These are phyloP conservation scores for Notothenia rossii DNA, from an alignment of 2,113 vertebrate genomes.

Conservation along the genomic window DNA sequence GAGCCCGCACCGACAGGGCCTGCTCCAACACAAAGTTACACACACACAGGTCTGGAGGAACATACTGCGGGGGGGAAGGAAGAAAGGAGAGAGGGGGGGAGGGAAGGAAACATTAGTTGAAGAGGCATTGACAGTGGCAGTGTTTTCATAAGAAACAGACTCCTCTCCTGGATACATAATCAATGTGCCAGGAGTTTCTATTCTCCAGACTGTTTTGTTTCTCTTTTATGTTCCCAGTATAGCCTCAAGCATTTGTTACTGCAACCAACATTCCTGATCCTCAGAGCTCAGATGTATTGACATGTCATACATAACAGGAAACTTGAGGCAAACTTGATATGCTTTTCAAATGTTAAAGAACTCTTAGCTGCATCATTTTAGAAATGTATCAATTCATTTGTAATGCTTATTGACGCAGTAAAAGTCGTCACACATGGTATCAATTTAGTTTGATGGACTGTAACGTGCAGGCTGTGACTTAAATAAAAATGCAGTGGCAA, in stretches of 20 bases:
- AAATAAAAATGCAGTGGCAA: constrained; percentile 2
- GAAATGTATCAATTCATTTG: not conserved
- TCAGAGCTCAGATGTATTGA: not conserved
- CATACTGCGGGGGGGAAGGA: constrained; percentile 83
- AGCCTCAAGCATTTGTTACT: not conserved
- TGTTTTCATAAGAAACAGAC: constrained; percentile 7
- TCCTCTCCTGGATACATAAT: constrained; percentile 12
- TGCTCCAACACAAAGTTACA: constrained; percentile 98
- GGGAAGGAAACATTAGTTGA: constrained; percentile 19
- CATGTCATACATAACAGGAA: not conserved
- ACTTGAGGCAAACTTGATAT: not conserved
- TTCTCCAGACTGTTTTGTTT: not conserved
- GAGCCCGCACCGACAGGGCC: constrained; percentile 94
- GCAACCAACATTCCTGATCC: not conserved
- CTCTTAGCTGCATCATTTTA: not conserved
- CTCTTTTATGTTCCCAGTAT: constrained; percentile 12
- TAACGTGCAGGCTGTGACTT: not conserved
- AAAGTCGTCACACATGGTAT: not conserved
- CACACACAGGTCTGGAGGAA: constrained; percentile 96
- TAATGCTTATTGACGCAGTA: not conserved
- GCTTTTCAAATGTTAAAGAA: too few relatives aligned
- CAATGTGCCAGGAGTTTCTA: not conserved
- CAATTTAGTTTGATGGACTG: not conserved
- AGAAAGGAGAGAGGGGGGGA: not conserved
- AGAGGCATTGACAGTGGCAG: constrained; percentile 5